A percentile compares a stretch with the other conserved stretches of the same genome.
These are phyloP conservation scores for Babylonia areolata DNA, from an alignment of 1,140 invertebrate genomes.

Conservation along the genomic window DNA sequence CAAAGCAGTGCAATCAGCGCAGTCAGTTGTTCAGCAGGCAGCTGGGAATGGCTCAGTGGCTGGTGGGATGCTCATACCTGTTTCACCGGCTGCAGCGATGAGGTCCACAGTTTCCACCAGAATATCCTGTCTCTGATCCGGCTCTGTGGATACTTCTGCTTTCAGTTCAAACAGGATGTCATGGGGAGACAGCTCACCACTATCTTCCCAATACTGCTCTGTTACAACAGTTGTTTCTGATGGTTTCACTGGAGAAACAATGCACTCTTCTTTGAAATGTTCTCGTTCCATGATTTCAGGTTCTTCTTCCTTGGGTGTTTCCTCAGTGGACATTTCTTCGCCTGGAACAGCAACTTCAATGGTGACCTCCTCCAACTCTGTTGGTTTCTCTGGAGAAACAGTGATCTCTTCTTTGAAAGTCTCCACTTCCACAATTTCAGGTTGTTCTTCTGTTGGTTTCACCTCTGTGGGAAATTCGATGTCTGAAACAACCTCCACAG, in stretches of 20 bases:
- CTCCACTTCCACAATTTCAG: neutral
- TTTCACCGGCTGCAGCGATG: neutral
- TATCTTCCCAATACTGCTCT: neutral
- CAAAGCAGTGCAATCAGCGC: neutral
- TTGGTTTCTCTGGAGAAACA: constrained; percentile 19
- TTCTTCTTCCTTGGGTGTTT: neutral
- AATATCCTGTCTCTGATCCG: constrained; percentile 38
- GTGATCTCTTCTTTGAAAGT: constrained; percentile 27
- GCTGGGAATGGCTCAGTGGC: neutral
- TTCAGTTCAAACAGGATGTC: neutral
- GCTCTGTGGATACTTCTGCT: neutral
- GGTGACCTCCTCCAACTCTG: constrained; percentile 29
- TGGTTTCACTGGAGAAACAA: neutral
- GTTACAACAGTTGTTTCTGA: neutral
- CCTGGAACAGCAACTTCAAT: constrained; percentile 29
- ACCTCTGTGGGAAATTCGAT: neutral
- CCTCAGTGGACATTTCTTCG: constrained; percentile 32
- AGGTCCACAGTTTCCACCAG: constrained; percentile 29
- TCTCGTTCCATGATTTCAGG: no score
- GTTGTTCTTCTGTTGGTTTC: neutral
- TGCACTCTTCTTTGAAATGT: no score
- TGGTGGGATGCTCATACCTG: constrained; percentile 30
- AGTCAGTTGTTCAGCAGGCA: constrained; percentile 25
- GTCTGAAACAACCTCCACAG: neutral
- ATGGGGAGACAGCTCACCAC: neutral